phyloP scores from a whole-genome alignment of 2,888 invertebrate genomes.

The Mimachlamys varia region DNA sequence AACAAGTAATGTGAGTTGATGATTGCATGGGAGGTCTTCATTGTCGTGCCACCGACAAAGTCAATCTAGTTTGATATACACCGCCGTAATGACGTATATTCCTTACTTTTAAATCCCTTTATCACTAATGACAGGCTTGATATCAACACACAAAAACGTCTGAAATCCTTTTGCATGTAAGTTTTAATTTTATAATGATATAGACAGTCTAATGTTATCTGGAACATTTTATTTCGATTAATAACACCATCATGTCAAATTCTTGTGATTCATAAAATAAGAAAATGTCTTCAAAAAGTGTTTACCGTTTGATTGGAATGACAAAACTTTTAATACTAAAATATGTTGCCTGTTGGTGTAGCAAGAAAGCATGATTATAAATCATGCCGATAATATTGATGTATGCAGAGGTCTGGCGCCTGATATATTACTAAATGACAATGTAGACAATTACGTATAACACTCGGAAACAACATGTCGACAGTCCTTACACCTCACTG shows the following conservation, averaged over 20 bases:
- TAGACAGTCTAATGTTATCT: not conserved
- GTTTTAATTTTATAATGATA: slow-evolving; percentile 31
- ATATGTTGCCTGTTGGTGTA: not conserved
- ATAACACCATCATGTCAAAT: slow-evolving; percentile 22
- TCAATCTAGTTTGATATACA: slow-evolving; percentile 7
- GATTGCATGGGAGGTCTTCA: slow-evolving; percentile 2
- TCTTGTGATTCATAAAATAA: not conserved
- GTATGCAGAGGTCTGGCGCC: slow-evolving; percentile 5
- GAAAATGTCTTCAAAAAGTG: slow-evolving; percentile 7
- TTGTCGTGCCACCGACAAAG: not conserved
- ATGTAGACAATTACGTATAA: slow-evolving; percentile 5
- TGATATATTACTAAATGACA: slow-evolving; percentile 19
- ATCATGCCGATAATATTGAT: not conserved
- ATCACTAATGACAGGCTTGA: slow-evolving; percentile 10
- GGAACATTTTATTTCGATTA: not conserved
- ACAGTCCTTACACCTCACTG: not conserved
- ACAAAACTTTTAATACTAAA: not conserved
- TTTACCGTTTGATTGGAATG: not conserved
- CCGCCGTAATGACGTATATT: not conserved
- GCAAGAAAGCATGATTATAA: slow-evolving; percentile 26
- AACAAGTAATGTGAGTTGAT: not conserved
- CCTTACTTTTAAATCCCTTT: not conserved
- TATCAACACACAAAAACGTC: slow-evolving; percentile 11
- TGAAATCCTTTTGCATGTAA: slow-evolving; percentile 22
- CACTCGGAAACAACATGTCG: not conserved